Conservation (phyloP, 2,797 vertebrate species). For the Cossypha niveicapilla region DNA sequence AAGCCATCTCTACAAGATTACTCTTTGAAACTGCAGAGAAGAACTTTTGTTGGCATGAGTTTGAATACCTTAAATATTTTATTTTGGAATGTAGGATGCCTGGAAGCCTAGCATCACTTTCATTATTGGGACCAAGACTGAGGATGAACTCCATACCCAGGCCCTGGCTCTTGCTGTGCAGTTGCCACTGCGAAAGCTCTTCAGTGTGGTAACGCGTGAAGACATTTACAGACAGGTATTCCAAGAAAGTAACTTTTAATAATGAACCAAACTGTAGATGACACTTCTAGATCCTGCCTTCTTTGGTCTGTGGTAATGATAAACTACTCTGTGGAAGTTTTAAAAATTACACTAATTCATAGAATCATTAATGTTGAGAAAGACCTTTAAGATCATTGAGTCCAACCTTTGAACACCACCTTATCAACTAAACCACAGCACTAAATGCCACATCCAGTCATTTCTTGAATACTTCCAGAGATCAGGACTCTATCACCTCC, state of each 20-base stretch:
- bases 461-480: not conserved
- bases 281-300: not conserved
- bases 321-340: not conserved
- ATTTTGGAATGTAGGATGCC: slow-evolving; percentile 72
- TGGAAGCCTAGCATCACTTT: slow-evolving; percentile 83
- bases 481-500: not conserved
- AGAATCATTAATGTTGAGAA: not conserved
- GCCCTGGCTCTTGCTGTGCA: slow-evolving; percentile 77
- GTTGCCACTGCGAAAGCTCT: slow-evolving; percentile 80
- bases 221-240: slow-evolving; percentile 80
- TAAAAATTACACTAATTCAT: not conserved
- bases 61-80: not conserved
- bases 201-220: slow-evolving; percentile 78
- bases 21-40: not conserved
- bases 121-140: slow-evolving; percentile 72
- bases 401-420: not conserved
- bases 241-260: not conserved
- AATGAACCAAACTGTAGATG: not conserved
- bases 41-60: not conserved
- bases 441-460: not conserved
- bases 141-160: slow-evolving; percentile 77
- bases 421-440: not conserved
- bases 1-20: not conserved
- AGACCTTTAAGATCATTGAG: fast-evolving
- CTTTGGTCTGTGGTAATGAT: not conserved